Evolutionary conservation across 1,140 invertebrate species (phyloP).

Genomic region (Zaprionus inermis): DNA sequence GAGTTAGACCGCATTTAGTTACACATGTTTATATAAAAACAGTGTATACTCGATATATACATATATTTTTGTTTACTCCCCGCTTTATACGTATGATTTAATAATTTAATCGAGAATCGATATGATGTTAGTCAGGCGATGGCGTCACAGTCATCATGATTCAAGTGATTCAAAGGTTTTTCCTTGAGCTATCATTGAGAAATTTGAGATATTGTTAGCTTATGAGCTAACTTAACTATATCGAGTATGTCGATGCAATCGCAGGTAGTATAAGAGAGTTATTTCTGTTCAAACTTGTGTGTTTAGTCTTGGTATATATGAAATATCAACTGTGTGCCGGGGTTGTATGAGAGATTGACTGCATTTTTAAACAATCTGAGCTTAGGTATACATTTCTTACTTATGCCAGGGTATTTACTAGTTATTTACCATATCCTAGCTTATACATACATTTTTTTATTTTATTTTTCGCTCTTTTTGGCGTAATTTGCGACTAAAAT

Average conservation of each 20-base stretch:
- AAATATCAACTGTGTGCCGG: too few species aligned
- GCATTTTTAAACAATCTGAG: too few species aligned
- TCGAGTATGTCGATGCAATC: not conserved
- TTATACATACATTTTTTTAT: too few species aligned
- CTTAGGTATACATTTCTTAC: too few species aligned
- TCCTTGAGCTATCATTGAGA: not conserved
- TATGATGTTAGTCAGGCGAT: conserved; percentile 18
- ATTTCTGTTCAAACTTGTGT: not conserved
- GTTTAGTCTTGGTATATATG: too few species aligned
- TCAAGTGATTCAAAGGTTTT: not conserved
- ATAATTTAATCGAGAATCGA: not conserved
- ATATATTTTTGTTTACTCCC: not conserved
- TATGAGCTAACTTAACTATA: not conserved
- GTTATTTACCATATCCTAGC: not conserved
- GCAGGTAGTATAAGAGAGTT: too few species aligned
- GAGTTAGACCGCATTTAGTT: conserved; percentile 1
- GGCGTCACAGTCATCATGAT: conserved; percentile 13
- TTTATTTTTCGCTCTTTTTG: conserved; percentile 7
- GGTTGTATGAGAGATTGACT: too few species aligned
- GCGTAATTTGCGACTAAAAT: conserved; percentile 1
- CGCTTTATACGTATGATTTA: not conserved
- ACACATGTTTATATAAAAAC: conserved; percentile 1
- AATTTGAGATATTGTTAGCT: not conserved
- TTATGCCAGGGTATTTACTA: not conserved
- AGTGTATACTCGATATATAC: not conserved